Base-by-base conservation (phyloP, 2,797 vertebrate species). In the Anguilla anguilla region DNA sequence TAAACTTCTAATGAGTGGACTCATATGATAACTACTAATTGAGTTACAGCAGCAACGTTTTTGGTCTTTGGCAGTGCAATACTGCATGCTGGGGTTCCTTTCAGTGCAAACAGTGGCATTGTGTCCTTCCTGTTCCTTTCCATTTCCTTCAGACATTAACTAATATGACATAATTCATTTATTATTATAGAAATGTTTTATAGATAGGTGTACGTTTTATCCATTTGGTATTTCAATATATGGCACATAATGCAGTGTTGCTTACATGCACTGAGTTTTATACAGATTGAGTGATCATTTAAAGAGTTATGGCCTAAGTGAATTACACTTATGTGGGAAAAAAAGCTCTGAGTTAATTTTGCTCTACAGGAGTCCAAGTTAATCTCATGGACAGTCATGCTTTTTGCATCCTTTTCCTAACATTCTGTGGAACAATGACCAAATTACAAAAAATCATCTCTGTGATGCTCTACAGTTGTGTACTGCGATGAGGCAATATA, bases 1-100 rank as follows among this genome's bases (percentile, higher is more conserved):
- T 89, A 90, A 87, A 91, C 86, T 89, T 91, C 87, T 55, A 13
- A 81, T 86, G 86, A 86, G 88, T 86, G 85, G 89, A 85, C 88
- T 90, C n/a, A 81, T 57, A 88, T 87, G 64, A 88, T 89, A 59
- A 89, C 72, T 90, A 87, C 64, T 55, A 89, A 91, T 88, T 89
- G 86, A 85, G 87, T 89, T 89, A 89, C 72, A 85, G 46, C 43
- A 87, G 31, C 79, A 83, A 25, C 59, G n/a, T 35, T 6, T 19
- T 28, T 46, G 15, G 7, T 61, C 35, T 51, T 35, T 35, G 53
- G 81, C 49, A 9, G 28, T 87, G 79, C 11, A 46, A 84, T 84
- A 55, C 6, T 53, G 25, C n/a, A 59, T 10, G 53, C 22, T 85
- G 28, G 28, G n/a, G 35, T 46, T 51, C 10, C 15, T 51, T 49